These are phyloP conservation scores for Dyspetes luteomarginatus DNA, from an alignment of 2,888 invertebrate genomes.

Conservation along the genomic window DNA sequence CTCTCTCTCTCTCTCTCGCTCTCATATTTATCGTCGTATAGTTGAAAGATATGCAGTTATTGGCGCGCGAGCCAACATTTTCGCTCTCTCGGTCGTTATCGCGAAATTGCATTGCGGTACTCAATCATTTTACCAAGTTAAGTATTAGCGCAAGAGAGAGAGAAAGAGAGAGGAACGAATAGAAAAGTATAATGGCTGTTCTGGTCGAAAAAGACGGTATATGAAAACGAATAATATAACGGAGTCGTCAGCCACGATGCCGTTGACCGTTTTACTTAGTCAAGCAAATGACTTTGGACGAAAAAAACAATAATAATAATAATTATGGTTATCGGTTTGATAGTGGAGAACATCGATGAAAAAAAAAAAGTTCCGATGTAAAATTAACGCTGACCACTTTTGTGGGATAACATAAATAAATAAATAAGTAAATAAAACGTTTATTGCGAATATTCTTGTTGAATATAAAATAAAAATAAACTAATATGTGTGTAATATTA, in stretches of 20 bases:
- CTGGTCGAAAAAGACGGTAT: constrained; percentile 38
- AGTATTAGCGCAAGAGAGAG: constrained; percentile 37
- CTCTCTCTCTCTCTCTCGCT: background rate
- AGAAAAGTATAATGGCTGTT: constrained; percentile 15
- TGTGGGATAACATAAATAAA: too few relatives aligned
- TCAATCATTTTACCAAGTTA: constrained; percentile 56
- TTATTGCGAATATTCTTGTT: too few relatives aligned
- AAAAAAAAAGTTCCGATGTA: too few relatives aligned
- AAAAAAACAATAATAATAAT: too few relatives aligned
- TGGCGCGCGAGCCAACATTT: constrained; percentile 24
- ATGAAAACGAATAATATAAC: constrained; percentile 28
- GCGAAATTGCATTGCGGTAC: constrained; percentile 73
- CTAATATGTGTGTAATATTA: too few relatives aligned
- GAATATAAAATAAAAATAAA: too few relatives aligned
- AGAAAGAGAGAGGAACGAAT: constrained; percentile 20
- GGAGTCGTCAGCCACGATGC: constrained; percentile 16
- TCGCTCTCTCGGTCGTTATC: constrained; percentile 69
- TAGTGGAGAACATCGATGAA: too few relatives aligned
- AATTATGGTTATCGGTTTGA: too few relatives aligned
- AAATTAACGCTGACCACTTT: too few relatives aligned
- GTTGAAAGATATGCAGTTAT: constrained; percentile 46
- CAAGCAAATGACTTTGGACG: too few relatives aligned
- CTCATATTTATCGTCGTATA: background rate
- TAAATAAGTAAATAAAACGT: too few relatives aligned
- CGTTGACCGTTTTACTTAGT: constrained; percentile 14